Percentiles rank a stretch among this genome's conserved stretches.
phyloP scores from a whole-genome alignment of 2,797 vertebrate genomes.

The Hypotaenidia philippensis region DNA sequence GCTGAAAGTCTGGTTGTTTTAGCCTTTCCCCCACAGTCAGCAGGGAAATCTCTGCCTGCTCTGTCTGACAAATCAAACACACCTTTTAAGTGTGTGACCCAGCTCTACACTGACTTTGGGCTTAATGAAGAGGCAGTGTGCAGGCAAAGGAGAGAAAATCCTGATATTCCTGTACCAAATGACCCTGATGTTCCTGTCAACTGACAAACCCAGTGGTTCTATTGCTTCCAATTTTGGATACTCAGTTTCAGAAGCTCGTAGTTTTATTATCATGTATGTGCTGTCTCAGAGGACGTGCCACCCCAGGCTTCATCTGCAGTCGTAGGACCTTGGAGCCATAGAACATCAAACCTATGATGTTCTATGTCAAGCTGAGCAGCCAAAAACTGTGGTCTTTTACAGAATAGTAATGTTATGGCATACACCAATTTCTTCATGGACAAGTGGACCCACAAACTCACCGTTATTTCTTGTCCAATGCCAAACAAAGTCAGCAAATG shows the following conservation, averaged over 20 bases:
- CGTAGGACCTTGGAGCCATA: neutral
- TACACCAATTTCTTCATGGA: neutral
- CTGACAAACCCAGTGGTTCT: neutral
- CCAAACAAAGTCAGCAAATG: constrained; percentile 2
- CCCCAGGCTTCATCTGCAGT: neutral
- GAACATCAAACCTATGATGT: neutral
- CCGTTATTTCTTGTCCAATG: neutral
- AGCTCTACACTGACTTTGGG: neutral
- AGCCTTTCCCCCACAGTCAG: neutral
- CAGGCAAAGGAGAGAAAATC: neutral
- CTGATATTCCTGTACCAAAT: neutral
- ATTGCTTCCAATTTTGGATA: neutral
- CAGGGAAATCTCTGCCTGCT: neutral
- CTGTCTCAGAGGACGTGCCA: neutral
- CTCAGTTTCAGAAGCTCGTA: neutral
- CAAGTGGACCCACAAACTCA: neutral
- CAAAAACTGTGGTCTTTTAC: neutral
- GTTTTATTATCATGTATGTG: neutral
- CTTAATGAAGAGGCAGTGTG: neutral
- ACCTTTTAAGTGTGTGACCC: neutral
- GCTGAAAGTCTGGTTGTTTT: neutral
- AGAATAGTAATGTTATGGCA: neutral
- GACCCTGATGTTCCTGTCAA: neutral
- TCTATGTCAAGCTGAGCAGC: neutral
- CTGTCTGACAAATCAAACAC: neutral